Evolutionary conservation across 2,888 invertebrate genomes (phyloP).

Genomic region (Chymomyza caudatula): DNA sequence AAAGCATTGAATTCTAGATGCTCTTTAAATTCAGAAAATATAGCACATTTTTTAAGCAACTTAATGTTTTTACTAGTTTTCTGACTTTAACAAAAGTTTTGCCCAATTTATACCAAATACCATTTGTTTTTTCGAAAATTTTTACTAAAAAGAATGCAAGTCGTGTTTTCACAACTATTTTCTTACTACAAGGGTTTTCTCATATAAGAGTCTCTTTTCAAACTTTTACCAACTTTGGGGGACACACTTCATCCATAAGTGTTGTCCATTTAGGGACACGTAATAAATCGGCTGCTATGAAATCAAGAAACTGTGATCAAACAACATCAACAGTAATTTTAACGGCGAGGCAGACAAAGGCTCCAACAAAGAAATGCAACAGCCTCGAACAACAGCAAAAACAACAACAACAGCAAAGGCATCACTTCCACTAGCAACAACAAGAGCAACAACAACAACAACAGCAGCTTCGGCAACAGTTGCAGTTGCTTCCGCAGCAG

Average conservation of each 20-base stretch:
- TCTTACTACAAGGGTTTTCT: too few species aligned
- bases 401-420: constrained; percentile 23
- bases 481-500: constrained; percentile 52
- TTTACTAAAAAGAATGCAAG: too few species aligned
- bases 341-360: constrained; percentile 11
- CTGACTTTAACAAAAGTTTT: too few species aligned
- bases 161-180: too few species aligned
- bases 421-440: constrained; percentile 3
- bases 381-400: constrained; percentile 11
- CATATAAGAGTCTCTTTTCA: too few species aligned
- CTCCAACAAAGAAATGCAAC: not conserved
- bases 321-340: constrained; percentile 23
- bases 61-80: too few species aligned
- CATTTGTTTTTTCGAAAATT: too few species aligned
- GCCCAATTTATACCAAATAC: too few species aligned
- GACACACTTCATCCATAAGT: not conserved
- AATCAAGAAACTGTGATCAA: constrained; percentile 12
- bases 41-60: too few species aligned
- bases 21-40: too few species aligned
- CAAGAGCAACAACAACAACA: constrained; percentile 29
- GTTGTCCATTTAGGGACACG: not conserved
- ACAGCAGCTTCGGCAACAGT: constrained; percentile 47
- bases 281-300: constrained; percentile 27
- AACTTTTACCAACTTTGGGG: not conserved
- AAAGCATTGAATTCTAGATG: too few species aligned